phyloP scores from a whole-genome alignment of 2,888 invertebrate genomes.

The Apocheima hispidaria region DNA sequence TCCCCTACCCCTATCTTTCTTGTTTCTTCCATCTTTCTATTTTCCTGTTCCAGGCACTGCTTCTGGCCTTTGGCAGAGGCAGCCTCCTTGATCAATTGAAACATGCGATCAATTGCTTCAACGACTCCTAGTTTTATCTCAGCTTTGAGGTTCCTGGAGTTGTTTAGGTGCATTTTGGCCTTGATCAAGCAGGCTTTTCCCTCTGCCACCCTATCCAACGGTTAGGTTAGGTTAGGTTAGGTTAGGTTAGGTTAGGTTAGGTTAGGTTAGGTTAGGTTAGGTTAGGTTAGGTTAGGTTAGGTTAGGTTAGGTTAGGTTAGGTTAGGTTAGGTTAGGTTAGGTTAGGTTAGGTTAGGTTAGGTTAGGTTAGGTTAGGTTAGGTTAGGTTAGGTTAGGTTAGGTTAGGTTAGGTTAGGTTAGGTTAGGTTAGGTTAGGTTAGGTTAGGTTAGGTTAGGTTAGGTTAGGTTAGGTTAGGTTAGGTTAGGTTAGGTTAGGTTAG shows the following conservation, averaged over 20 bases:
- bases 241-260: not conserved
- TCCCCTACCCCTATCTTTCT: too few relatives aligned
- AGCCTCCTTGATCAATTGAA: too few relatives aligned
- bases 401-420: slow-evolving; percentile 4
- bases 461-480: slow-evolving; percentile 41
- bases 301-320: not conserved
- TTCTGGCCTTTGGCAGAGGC: too few relatives aligned
- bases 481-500: slow-evolving; percentile 29
- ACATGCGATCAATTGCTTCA: too few relatives aligned
- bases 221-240: not conserved
- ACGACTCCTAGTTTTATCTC: too few relatives aligned
- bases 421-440: slow-evolving; percentile 4
- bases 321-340: not conserved
- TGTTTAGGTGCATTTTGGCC: too few relatives aligned
- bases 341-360: not conserved
- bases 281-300: not conserved
- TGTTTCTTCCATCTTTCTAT: too few relatives aligned
- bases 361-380: slow-evolving; percentile 3
- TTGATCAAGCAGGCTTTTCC: too few relatives aligned
- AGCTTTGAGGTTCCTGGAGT: too few relatives aligned
- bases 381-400: slow-evolving; percentile 21
- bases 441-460: slow-evolving; percentile 5
- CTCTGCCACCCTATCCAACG: too few relatives aligned
- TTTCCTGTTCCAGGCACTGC: too few relatives aligned
- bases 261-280: not conserved